Conservation (phyloP, 2,113 vertebrate species). For the Apteryx mantelli region DNA sequence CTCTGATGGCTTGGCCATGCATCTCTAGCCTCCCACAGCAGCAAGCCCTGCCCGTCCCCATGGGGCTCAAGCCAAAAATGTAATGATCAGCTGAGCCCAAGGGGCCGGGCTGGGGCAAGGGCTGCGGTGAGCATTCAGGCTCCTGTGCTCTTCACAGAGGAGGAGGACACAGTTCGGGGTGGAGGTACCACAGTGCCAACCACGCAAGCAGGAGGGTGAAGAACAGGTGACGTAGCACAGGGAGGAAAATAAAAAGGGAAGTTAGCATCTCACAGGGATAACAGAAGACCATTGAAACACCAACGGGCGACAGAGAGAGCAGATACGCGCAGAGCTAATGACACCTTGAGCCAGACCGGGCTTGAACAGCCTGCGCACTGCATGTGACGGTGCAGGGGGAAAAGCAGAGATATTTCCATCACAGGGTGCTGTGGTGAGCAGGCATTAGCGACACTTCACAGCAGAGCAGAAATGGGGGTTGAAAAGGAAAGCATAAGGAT, state of each 20-base stretch:
- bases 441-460: not conserved
- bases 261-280: not conserved
- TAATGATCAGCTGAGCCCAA: not conserved
- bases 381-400: not conserved
- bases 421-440: not conserved
- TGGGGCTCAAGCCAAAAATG: not conserved
- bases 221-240: not conserved
- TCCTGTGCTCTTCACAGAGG: not conserved
- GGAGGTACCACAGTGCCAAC: not conserved
- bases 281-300: not conserved
- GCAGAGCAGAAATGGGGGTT: not conserved
- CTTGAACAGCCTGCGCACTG: rapidly evolving
- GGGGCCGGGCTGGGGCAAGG: rapidly evolving
- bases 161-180: not conserved
- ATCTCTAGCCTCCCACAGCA: not conserved
- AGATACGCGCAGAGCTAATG: not conserved
- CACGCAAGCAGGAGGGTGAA: not conserved
- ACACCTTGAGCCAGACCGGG: not conserved
- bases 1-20: not conserved
- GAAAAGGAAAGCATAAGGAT: not conserved
- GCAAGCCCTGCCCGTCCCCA: not conserved
- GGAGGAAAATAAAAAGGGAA: not conserved
- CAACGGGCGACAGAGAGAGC: not conserved
- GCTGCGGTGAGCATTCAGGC: too few relatives aligned
- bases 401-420: not conserved